phyloP scores from a whole-genome alignment of 92 coral and sea anemone species.

The Bergia sp. region DNA sequence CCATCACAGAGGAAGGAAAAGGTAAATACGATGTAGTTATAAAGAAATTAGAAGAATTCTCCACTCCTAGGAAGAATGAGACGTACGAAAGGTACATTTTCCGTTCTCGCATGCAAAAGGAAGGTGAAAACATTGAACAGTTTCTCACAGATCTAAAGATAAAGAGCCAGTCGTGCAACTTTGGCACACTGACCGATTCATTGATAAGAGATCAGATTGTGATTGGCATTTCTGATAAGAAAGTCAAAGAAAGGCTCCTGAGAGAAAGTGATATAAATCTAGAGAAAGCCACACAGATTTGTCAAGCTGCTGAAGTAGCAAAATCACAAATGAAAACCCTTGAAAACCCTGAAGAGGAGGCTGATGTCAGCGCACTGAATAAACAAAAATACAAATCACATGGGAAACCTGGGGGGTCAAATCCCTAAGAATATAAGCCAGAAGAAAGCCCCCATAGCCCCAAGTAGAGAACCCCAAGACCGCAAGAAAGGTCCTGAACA shows the following conservation, averaged over 20 bases:
- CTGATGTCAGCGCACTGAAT: not conserved
- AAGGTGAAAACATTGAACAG: constrained; percentile 32
- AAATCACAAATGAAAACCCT: constrained; percentile 40
- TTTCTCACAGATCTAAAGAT: constrained; percentile 23
- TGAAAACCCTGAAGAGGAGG: constrained; percentile 10
- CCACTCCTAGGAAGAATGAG: constrained; percentile 18
- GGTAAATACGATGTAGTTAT: constrained; percentile 32
- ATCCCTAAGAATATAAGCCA: no score
- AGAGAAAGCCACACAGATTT: constrained; percentile 39
- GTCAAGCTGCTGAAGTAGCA: constrained; percentile 30
- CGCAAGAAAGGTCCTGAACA: not conserved
- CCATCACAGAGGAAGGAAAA: constrained; percentile 10
- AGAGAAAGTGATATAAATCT: constrained; percentile 31
- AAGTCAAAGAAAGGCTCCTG: constrained; percentile 25
- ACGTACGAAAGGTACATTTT: constrained; percentile 46
- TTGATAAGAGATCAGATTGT: constrained; percentile 39
- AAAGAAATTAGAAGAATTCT: constrained; percentile 1
- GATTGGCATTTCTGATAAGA: constrained; percentile 37
- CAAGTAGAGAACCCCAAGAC: no score
- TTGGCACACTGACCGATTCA: constrained; percentile 15
- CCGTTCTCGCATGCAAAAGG: constrained; percentile 40
- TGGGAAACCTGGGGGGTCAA: no score
- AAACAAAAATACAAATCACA: no score
- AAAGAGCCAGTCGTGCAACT: constrained; percentile 42
- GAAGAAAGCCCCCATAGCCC: no score